Base-by-base conservation (phyloP, 2,113 vertebrate genomes). In the Capreolus pygargus region DNA sequence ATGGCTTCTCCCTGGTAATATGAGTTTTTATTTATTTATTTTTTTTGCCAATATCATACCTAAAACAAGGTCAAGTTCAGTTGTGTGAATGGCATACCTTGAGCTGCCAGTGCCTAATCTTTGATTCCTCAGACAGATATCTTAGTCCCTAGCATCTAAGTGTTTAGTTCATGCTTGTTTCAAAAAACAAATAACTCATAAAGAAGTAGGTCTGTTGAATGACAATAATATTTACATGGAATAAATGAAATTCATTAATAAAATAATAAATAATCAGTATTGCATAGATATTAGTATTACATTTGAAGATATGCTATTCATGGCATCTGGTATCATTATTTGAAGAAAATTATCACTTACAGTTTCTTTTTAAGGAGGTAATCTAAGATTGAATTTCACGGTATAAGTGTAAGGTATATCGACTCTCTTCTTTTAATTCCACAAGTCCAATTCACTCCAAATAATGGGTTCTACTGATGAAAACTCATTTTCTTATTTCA, bases 401-500 rank as follows among this genome's bases (percentile, higher is more conserved):
- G 67, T 55, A 55, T 19, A 91, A 45, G n/a, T 76, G 9, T 85
- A 81, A 95, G 60, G 55, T 58, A 17, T 89, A 96, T 96, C 1
- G n/a, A 96, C 96, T 97, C 70, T 91, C 74, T 94, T 96, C 88
- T 90, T 96, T 97, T 97, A 98, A 98, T 97, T 96, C 89, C 64
- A 4, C 79, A 96, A 95, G 47, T 95, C 83, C 90, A 97, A 97
- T 97, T 98, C 95, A 93, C 96, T 94, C 88, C 84, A 97, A 94
- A 98, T 97, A 97, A 97, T 96, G 92, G 87, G 84, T 78, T 96
- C 88, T 52, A 81, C 92, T 92, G 94, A 96, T 97, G 74, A 92
- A 98, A 96, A 95, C 79, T 96, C 94, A 98, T 97, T 97, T 98
- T 98, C 97, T 97, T 98, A 97, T 97, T 97, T 97, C 94, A 96